Conservation (phyloP, 2,888 invertebrate species). For the Drosophila antonietae region DNA sequence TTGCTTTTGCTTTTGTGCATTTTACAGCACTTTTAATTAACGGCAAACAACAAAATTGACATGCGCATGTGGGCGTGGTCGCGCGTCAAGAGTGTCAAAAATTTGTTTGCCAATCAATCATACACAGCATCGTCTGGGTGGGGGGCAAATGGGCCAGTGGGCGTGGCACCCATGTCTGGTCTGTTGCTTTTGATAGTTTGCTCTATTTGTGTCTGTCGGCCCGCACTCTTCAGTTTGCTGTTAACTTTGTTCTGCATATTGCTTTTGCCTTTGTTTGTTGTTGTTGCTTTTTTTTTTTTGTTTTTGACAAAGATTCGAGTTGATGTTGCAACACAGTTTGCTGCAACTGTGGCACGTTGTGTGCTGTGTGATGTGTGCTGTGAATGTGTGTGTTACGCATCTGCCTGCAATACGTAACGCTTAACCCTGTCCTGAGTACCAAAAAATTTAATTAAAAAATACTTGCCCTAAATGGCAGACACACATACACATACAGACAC, state of each 20-base stretch:
- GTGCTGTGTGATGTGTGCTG: slow-evolving; percentile 5
- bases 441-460: slow-evolving; percentile 77
- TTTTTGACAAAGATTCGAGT: slow-evolving; percentile 40
- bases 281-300: slow-evolving; percentile 9
- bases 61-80: slow-evolving; percentile 24
- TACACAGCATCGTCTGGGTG: slow-evolving; percentile 7
- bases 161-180: background rate
- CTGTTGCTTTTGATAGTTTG: slow-evolving; percentile 5
- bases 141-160: background rate
- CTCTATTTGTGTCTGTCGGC: slow-evolving; percentile 30
- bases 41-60: slow-evolving; percentile 70
- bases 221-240: slow-evolving; percentile 1
- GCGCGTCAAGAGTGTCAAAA: slow-evolving; percentile 66
- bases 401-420: slow-evolving; percentile 9
- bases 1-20: slow-evolving; percentile 78
- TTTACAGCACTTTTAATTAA: slow-evolving; percentile 79
- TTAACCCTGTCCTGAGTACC: slow-evolving; percentile 38
- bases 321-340: slow-evolving; percentile 27
- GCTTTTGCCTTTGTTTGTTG: slow-evolving; percentile 12
- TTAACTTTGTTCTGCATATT: slow-evolving; percentile 10
- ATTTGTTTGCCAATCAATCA: slow-evolving; percentile 79
- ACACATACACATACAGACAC: slow-evolving; percentile 8
- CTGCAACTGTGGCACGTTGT: slow-evolving; percentile 16
- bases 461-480: slow-evolving; percentile 66
- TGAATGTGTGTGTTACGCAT: slow-evolving; percentile 1